Percentiles rank a stretch among this genome's conserved stretches.
Conservation (phyloP, 1,140 invertebrate species). For the Magallana angulata region DNA sequence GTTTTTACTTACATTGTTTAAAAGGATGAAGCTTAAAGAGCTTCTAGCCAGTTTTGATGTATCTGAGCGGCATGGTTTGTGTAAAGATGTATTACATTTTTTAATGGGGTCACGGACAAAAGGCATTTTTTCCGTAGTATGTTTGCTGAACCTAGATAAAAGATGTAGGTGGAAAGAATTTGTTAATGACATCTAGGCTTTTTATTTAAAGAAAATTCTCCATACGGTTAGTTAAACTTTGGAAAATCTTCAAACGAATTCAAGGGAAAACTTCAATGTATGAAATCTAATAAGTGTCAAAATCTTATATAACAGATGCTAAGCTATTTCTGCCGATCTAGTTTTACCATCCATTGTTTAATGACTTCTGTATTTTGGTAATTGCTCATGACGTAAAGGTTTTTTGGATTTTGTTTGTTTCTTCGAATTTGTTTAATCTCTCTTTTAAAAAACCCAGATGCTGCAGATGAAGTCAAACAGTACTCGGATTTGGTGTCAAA, state of each 20-base stretch:
- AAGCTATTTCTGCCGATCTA: background rate
- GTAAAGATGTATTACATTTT: no score
- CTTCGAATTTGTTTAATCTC: background rate
- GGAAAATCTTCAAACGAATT: background rate
- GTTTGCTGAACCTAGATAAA: background rate
- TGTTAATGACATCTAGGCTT: background rate
- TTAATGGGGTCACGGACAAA: no score
- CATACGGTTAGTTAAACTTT: background rate
- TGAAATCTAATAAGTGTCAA: background rate
- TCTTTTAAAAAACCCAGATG: background rate
- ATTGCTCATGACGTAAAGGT: background rate
- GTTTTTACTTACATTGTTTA: no score
- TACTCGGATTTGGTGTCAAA: background rate
- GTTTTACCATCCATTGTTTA: background rate
- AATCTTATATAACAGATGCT: background rate
- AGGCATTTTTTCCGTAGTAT: no score
- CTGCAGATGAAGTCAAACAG: background rate
- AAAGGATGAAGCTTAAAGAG: no score
- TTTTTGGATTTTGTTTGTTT: background rate
- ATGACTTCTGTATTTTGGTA: background rate
- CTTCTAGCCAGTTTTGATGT: no score
- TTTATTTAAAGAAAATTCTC: slow-evolving; percentile 6
- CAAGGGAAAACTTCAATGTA: background rate
- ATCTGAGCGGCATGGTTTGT: no score
- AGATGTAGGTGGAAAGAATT: background rate